Conservation (phyloP, 2,797 vertebrate species). For the Onychomys leucogaster region DNA sequence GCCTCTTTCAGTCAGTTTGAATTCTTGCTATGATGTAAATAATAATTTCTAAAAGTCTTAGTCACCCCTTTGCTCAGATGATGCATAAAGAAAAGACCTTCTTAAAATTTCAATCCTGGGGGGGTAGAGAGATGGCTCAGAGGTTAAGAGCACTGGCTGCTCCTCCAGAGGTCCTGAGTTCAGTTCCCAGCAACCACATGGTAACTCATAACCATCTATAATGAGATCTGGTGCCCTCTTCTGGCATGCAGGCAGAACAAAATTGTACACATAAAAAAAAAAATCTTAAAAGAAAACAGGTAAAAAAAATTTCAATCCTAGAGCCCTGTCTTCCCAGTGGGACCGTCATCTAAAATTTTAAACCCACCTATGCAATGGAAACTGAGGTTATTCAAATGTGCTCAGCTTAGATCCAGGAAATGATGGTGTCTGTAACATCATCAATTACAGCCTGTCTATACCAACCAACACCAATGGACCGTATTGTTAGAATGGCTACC, state of each 20-base stretch:
- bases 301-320: background rate
- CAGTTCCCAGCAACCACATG: no score
- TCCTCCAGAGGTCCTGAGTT: no score
- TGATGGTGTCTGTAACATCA: background rate
- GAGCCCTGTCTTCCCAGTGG: background rate
- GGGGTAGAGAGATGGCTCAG: no score
- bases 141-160: no score
- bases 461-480: background rate
- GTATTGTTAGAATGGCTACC: background rate
- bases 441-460: background rate
- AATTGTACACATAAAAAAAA: no score
- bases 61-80: background rate
- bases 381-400: background rate
- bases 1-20: background rate
- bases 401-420: background rate
- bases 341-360: background rate
- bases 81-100: background rate
- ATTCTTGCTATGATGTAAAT: background rate
- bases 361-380: background rate
- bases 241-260: no score
- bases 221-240: no score
- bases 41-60: background rate
- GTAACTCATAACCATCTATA: no score
- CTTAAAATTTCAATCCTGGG: background rate
- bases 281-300: no score